Conservation (phyloP, 2,797 vertebrate genomes). For the Coccyzus lansbergi region DNA sequence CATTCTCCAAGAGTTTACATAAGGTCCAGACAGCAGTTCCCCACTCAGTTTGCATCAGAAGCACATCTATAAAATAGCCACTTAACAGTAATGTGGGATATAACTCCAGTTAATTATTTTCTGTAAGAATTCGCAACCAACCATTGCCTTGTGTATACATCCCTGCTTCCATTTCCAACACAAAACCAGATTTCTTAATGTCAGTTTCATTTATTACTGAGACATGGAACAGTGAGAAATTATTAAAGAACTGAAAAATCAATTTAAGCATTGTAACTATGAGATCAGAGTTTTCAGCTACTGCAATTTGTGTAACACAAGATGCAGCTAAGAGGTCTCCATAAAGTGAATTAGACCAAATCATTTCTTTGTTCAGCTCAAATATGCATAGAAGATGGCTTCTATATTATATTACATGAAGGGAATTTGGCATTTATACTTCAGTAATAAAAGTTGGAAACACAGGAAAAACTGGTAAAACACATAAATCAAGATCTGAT, state of each 20-base stretch:
- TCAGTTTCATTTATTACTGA: background rate
- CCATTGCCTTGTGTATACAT: background rate
- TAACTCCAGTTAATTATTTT: background rate
- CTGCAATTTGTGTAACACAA: slow-evolving; percentile 5
- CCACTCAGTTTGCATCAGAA: background rate
- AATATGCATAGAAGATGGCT: background rate
- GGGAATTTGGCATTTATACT: background rate
- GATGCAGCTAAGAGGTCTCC: background rate
- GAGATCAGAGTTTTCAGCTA: background rate
- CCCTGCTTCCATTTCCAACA: background rate
- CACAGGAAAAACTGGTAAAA: background rate
- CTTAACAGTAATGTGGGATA: fast-evolving
- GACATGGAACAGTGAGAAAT: background rate
- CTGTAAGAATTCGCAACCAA: background rate
- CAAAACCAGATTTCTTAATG: background rate
- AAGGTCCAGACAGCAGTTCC: background rate
- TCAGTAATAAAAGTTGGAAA: background rate
- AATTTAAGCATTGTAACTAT: slow-evolving; percentile 8
- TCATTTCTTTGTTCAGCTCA: slow-evolving; percentile 13
- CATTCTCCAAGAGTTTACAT: background rate
- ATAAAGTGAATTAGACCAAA: slow-evolving; percentile 36
- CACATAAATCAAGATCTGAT: background rate
- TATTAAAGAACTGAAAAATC: slow-evolving; percentile 34
- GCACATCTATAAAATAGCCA: background rate
- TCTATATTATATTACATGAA: background rate